phyloP scores from a whole-genome alignment of 1,140 invertebrate genomes.

The Oreohelix idahoensis region DNA sequence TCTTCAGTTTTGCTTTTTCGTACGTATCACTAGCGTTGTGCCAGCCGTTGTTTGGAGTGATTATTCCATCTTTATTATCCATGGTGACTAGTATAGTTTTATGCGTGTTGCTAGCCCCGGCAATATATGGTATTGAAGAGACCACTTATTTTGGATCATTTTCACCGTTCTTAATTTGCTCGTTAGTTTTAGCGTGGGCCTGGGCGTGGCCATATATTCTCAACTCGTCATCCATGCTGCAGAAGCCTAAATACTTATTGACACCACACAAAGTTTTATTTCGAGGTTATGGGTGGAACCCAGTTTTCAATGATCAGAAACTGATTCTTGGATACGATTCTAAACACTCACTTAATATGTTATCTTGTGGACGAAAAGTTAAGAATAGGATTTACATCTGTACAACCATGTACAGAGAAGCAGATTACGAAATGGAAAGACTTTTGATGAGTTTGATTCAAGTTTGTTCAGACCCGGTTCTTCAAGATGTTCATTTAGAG shows the following conservation, averaged over 20 bases:
- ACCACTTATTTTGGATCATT: conserved; percentile 44
- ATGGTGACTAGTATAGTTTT: conserved; percentile 42
- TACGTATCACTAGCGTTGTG: conserved; percentile 46
- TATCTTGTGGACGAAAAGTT: not conserved
- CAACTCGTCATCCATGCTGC: conserved; percentile 26
- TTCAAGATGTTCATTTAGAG: conserved; percentile 51
- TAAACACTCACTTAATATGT: not conserved
- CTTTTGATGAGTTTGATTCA: conserved; percentile 52
- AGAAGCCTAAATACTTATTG: conserved; percentile 44
- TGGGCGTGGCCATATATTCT: conserved; percentile 49
- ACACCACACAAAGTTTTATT: conserved; percentile 51
- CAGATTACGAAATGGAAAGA: conserved; percentile 62
- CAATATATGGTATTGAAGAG: conserved; percentile 43
- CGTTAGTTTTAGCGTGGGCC: conserved; percentile 23
- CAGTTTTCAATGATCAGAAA: conserved; percentile 49
- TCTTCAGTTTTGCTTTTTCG: conserved; percentile 41
- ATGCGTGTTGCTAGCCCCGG: conserved; percentile 31
- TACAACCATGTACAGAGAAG: conserved; percentile 66
- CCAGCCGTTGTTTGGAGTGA: conserved; percentile 45
- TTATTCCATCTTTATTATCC: conserved; percentile 50
- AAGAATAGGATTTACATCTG: conserved; percentile 57
- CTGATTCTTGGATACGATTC: conserved; percentile 42
- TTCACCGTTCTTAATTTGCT: conserved; percentile 31
- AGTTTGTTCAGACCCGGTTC: conserved; percentile 43
- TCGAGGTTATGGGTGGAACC: conserved; percentile 46